These are phyloP conservation scores for Physella acuta DNA, from an alignment of 1,140 invertebrate species.

Conservation along the genomic window DNA sequence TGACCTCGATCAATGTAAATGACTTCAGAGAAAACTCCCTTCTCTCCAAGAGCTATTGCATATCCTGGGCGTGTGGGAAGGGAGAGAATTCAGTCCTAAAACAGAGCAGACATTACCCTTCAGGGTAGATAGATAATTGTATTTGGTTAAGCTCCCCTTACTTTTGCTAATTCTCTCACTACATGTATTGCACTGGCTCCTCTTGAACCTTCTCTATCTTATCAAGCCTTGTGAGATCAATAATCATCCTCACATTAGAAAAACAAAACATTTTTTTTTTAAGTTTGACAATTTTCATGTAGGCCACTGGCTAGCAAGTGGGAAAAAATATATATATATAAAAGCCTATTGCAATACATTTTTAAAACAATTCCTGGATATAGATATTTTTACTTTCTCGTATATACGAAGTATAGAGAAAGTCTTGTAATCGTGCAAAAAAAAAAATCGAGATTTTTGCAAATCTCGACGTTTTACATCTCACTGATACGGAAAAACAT, in stretches of 20 bases:
- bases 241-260: background rate
- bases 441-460: too few species aligned
- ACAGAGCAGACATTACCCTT: background rate
- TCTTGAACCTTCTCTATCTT: background rate
- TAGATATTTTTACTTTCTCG: too few species aligned
- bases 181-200: background rate
- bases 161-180: background rate
- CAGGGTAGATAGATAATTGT: background rate
- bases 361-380: too few species aligned
- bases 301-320: too few species aligned
- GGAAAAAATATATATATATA: too few species aligned
- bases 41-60: conserved; percentile 2
- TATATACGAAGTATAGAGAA: too few species aligned
- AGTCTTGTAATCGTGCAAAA: too few species aligned
- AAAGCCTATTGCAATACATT: too few species aligned
- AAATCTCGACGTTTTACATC: too few species aligned
- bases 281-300: too few species aligned
- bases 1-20: conserved; percentile 10
- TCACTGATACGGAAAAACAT: too few species aligned
- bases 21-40: conserved; percentile 7
- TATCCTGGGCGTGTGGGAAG: background rate
- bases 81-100: background rate
- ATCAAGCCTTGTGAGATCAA: background rate
- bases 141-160: background rate
- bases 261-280: background rate